Evolutionary conservation across 2,113 vertebrate genomes (phyloP), one percentile per base, ranked within the genome.

Genomic region (Burhinus oedicnemus): DNA sequence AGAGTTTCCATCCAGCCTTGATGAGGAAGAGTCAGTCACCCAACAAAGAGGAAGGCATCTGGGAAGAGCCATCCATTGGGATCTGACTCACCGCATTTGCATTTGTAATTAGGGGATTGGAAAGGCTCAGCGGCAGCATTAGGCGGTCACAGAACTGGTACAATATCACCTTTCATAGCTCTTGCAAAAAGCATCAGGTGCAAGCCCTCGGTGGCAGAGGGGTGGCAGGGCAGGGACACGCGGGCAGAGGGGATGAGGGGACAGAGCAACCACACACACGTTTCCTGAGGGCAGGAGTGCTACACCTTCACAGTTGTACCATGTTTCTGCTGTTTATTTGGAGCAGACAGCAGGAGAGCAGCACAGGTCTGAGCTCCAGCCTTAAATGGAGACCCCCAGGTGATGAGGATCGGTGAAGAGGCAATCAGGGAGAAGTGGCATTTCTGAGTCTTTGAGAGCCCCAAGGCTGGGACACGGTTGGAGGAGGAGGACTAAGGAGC

Each of bases 401-500:
- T 5, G 32, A 58, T 5, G 61, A 74, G 29, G 64, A 44, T 27
- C 0, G 0, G 17, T 9, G 64, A 65, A 19, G 51, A 68, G 40
- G 29, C 40, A 42, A 55, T 5, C 42, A 47, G 32, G 74, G 29
- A 96, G 18, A 51, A 83, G 25, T 6, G 34, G 38, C 14, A 44
- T 83, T 88, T 62, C 71, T 40, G 68, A 44, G 52, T 6, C 25
- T 42, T 79, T 85, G 3, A 2, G 91, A 69, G 69, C 30, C 49
- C 66, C 71, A 64, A 44, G 70, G 57, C 81, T 85, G 64, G 42
- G 55, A 62, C 27, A 3, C 1, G 11, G 25, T 68, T 49, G 65
- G 79, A 90, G 78, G 77, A 95, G 83, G 34, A 94, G 87, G 34
- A 58, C 21, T 32, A 69, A 55, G 57, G 30, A 86, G 57, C 87